phyloP scores from a whole-genome alignment of 2,888 invertebrate genomes.

The Serripes groenlandicus region DNA sequence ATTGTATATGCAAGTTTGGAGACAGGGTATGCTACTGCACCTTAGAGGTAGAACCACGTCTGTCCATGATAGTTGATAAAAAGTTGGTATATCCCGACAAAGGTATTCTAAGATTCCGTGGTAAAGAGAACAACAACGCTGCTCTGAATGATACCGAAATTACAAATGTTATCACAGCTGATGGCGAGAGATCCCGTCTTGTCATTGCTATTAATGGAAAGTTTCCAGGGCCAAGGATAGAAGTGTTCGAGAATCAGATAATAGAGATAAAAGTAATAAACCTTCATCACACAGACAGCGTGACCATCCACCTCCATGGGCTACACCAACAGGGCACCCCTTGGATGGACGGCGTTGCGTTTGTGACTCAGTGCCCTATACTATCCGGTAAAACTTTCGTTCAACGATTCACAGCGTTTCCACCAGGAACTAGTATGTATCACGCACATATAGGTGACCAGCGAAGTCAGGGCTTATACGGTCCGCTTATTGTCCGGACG shows the following conservation, averaged over 20 bases:
- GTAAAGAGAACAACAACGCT: background rate
- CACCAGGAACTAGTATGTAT: slow-evolving; percentile 71
- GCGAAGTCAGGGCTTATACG: slow-evolving; percentile 72
- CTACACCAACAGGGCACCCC: slow-evolving; percentile 70
- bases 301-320: slow-evolving; percentile 77
- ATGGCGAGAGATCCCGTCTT: slow-evolving; percentile 66
- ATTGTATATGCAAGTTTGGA: slow-evolving; percentile 36
- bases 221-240: slow-evolving; percentile 77
- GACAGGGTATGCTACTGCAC: slow-evolving; percentile 51
- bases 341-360: slow-evolving; percentile 76
- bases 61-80: slow-evolving; percentile 61
- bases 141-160: slow-evolving; percentile 9
- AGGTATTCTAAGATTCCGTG: slow-evolving; percentile 41
- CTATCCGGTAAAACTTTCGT: slow-evolving; percentile 70
- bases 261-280: slow-evolving; percentile 67
- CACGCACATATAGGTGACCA: slow-evolving; percentile 75
- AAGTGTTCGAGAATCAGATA: slow-evolving; percentile 70
- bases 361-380: slow-evolving; percentile 77
- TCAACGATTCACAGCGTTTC: slow-evolving; percentile 70
- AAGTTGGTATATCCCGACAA: slow-evolving; percentile 35
- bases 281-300: slow-evolving; percentile 67
- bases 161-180: slow-evolving; percentile 63
- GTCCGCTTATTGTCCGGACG: slow-evolving; percentile 66
- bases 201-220: slow-evolving; percentile 73
- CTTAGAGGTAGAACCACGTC: slow-evolving; percentile 55